phyloP scores from a whole-genome alignment of 2,113 vertebrate genomes.

The Lagopus leucura region DNA sequence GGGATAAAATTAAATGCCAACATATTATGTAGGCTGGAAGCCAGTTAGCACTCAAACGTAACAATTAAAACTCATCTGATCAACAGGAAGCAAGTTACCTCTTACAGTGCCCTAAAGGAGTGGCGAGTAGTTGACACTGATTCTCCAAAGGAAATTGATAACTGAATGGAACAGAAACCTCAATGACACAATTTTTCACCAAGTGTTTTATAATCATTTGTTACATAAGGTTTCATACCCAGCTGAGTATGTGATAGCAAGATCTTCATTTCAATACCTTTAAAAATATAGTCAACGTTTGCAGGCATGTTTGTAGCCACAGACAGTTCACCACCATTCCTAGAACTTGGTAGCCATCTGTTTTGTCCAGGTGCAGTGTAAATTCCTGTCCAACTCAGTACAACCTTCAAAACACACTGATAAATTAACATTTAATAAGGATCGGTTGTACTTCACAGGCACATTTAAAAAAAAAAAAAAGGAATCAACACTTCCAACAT shows the following conservation, averaged over 20 bases:
- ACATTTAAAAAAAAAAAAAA: neutral
- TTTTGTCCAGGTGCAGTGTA: neutral
- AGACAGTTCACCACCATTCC: neutral
- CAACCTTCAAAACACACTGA: neutral
- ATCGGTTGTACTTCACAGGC: neutral
- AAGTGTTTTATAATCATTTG: neutral
- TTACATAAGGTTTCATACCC: neutral
- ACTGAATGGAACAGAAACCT: fast-evolving
- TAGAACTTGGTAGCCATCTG: neutral
- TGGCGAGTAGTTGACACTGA: neutral
- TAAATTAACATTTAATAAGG: neutral
- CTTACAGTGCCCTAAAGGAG: neutral
- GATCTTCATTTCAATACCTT: neutral
- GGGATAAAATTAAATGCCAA: neutral
- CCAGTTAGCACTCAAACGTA: neutral
- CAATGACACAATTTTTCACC: neutral
- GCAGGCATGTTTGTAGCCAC: neutral
- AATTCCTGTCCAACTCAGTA: neutral
- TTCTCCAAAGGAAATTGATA: neutral
- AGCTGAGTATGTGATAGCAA: neutral
- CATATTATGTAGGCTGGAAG: neutral
- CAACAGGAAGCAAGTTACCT: neutral
- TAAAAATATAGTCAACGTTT: neutral
- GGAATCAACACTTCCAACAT: neutral
- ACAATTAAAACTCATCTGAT: neutral